Conservation (phyloP, 2,888 invertebrate genomes). For the Machimus rusticus region DNA sequence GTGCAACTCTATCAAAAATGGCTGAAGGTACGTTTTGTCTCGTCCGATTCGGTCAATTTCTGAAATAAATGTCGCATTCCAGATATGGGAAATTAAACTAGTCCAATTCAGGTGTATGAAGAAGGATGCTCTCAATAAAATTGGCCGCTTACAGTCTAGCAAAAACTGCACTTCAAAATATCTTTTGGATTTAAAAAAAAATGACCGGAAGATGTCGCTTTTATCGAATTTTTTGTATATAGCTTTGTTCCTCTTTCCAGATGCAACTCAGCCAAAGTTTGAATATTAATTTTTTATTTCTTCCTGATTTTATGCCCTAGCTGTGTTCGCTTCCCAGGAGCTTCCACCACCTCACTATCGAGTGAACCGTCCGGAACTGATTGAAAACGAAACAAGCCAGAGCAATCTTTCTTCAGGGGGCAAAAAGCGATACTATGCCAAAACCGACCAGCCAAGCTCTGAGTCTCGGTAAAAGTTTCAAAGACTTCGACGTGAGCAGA, state of each 20-base stretch:
- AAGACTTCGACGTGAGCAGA: constrained; percentile 6
- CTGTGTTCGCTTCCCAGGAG: constrained; percentile 6
- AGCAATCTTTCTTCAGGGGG: background rate
- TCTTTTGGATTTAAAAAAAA: background rate
- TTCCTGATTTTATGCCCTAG: background rate
- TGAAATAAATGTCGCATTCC: constrained; percentile 3
- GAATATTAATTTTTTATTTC: background rate
- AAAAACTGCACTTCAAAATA: background rate
- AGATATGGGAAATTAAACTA: background rate
- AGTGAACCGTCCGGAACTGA: constrained; percentile 46
- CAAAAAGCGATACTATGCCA: background rate
- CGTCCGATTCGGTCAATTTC: background rate
- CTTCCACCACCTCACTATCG: constrained; percentile 44
- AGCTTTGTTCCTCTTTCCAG: background rate
- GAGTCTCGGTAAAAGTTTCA: background rate
- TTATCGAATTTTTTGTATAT: background rate
- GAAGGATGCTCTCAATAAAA: background rate
- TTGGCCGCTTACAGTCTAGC: background rate
- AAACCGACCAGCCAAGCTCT: background rate
- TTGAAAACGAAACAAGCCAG: constrained; percentile 43
- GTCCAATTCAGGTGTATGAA: background rate
- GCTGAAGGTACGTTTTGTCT: constrained; percentile 4
- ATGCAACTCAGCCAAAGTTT: background rate
- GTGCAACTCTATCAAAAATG: constrained; percentile 34
- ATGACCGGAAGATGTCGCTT: background rate